Evolutionary conservation across 2,888 invertebrate genomes (phyloP).

Genomic region (Arrhopalites spinosus): DNA sequence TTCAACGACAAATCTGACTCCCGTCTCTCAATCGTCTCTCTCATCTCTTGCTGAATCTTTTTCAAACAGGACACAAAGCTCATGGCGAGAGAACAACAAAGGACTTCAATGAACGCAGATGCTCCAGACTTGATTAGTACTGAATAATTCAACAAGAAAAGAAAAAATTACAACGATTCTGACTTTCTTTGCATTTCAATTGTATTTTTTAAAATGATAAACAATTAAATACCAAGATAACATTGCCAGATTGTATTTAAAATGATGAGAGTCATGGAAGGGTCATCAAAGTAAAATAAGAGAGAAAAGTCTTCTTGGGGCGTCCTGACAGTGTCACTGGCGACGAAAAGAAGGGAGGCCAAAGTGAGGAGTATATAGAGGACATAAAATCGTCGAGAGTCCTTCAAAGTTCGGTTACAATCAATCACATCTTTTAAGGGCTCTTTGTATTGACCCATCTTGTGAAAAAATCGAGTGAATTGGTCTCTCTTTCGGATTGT

Average conservation of each 20-base stretch:
- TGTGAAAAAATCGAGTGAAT: slow-evolving; percentile 49
- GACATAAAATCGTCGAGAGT: slow-evolving; percentile 36
- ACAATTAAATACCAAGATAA: slow-evolving; percentile 8
- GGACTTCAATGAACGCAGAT: slow-evolving; percentile 51
- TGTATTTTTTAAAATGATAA: neutral
- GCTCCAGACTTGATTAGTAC: slow-evolving; percentile 45
- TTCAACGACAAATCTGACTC: slow-evolving; percentile 13
- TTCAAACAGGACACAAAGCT: slow-evolving; percentile 43
- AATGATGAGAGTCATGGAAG: neutral
- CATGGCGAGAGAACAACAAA: slow-evolving; percentile 47
- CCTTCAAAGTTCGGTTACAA: slow-evolving; percentile 23
- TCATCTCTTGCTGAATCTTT: slow-evolving; percentile 45
- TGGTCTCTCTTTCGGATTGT: slow-evolving; percentile 46
- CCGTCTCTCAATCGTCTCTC: slow-evolving; percentile 32
- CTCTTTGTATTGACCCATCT: slow-evolving; percentile 45
- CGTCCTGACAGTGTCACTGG: slow-evolving; percentile 1
- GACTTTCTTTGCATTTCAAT: neutral
- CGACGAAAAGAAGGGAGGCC: slow-evolving; percentile 21
- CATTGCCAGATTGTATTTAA: slow-evolving; percentile 23
- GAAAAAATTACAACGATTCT: neutral
- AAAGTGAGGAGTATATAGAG: slow-evolving; percentile 38
- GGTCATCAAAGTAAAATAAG: slow-evolving; percentile 11
- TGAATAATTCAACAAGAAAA: neutral
- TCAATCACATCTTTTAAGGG: slow-evolving; percentile 45
- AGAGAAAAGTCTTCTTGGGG: slow-evolving; percentile 13